Evolutionary conservation across 2,797 vertebrate species (phyloP).

Genomic region (Cetoscarus ocellatus): DNA sequence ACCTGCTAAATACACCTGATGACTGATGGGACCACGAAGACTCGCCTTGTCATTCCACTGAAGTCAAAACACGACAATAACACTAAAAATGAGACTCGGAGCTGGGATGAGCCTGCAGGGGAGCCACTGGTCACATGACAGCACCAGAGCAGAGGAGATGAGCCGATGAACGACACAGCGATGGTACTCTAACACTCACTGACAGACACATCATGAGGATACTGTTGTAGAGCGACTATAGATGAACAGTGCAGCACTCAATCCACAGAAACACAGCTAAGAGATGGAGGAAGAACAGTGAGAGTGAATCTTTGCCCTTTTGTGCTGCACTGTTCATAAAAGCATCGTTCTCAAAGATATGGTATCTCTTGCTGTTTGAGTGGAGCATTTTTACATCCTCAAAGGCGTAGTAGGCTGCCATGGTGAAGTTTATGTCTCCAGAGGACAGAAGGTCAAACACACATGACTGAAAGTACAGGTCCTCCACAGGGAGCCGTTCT

Average conservation of each 20-base stretch:
- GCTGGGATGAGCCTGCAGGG: conserved; percentile 33
- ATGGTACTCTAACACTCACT: conserved; percentile 66
- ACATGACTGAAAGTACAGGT: conserved; percentile 97
- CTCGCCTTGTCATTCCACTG: conserved; percentile 41
- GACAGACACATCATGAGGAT: conserved; percentile 57
- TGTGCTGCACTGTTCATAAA: conserved; percentile 72
- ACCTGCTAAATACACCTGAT: conserved; percentile 66
- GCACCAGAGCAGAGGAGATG: conserved; percentile 49
- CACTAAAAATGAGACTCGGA: conserved; percentile 60
- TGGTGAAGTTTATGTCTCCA: conserved; percentile 96
- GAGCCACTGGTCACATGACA: conserved; percentile 34
- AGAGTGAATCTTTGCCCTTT: conserved; percentile 11
- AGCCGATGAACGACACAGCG: conserved; percentile 54
- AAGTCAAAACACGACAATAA: conserved; percentile 57
- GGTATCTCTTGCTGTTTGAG: conserved; percentile 93
- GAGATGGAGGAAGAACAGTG: conserved; percentile 66
- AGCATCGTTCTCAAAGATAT: conserved; percentile 90
- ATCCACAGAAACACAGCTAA: conserved; percentile 81
- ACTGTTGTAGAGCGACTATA: conserved; percentile 72
- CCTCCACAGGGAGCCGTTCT: conserved; percentile 95
- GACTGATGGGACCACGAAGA: conserved; percentile 52
- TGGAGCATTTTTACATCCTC: conserved; percentile 97
- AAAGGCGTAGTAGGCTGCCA: conserved; percentile 97
- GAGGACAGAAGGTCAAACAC: conserved; percentile 97
- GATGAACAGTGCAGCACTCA: conserved; percentile 77